phyloP scores from a whole-genome alignment of 2,797 vertebrate genomes.

The Pogonophryne albipinna region DNA sequence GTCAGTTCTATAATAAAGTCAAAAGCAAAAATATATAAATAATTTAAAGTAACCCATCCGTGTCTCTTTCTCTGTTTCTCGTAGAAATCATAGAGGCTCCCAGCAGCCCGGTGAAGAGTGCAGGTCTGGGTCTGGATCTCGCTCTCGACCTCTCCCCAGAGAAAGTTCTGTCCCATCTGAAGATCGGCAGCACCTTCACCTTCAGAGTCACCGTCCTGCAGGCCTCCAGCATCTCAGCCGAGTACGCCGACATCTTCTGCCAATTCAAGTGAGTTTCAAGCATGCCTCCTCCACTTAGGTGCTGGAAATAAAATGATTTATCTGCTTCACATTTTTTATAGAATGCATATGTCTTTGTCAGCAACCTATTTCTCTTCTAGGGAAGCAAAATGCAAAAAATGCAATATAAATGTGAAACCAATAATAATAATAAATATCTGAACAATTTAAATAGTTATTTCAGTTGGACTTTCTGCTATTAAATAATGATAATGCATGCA shows the following conservation, averaged over 20 bases:
- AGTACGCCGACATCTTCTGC: conserved; percentile 99
- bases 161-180: conserved; percentile 89
- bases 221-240: conserved; percentile 97
- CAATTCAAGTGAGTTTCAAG: conserved; percentile 94
- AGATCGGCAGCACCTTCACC: conserved; percentile 95
- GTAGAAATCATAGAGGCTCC: conserved; percentile 86
- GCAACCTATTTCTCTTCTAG: not conserved
- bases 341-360: not conserved
- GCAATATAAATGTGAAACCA: not conserved
- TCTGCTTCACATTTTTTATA: not conserved
- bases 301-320: not conserved
- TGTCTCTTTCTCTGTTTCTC: conserved; percentile 2
- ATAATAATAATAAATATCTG: not conserved
- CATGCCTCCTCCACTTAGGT: not conserved
- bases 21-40: not conserved
- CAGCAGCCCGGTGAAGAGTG: conserved; percentile 86
- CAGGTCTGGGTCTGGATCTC: conserved; percentile 75
- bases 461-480: not conserved
- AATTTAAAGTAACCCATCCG: not conserved
- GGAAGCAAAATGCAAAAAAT: not conserved
- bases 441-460: not conserved
- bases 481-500: not conserved
- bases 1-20: no score
- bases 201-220: conserved; percentile 98
- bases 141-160: conserved; percentile 83